These are phyloP conservation scores for Stenodera caucasica DNA, from an alignment of 2,888 invertebrate species.

Conservation along the genomic window DNA sequence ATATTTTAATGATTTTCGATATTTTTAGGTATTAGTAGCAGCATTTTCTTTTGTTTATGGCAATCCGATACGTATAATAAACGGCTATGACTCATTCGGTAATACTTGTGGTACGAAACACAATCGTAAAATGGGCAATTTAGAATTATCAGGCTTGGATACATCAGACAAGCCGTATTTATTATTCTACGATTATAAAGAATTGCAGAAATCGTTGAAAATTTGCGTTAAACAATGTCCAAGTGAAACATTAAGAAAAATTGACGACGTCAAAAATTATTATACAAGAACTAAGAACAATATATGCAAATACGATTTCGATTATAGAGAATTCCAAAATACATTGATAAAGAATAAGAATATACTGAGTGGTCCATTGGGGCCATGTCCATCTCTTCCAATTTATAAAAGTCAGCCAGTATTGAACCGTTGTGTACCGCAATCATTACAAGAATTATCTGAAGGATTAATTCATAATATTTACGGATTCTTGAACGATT, in stretches of 20 bases:
- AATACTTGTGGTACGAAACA: constrained; percentile 87
- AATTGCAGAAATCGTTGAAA: constrained; percentile 76
- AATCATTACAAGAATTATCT: constrained; percentile 67
- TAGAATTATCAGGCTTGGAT: constrained; percentile 78
- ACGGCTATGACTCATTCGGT: constrained; percentile 93
- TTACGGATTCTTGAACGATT: constrained; percentile 81
- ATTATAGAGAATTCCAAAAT: constrained; percentile 59
- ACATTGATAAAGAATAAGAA: constrained; percentile 38
- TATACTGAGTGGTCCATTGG: constrained; percentile 58
- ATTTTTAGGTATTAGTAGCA: constrained; percentile 74
- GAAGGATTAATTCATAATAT: constrained; percentile 69
- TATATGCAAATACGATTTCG: constrained; percentile 75
- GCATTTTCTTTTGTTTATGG: constrained; percentile 88
- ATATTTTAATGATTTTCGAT: constrained; percentile 15
- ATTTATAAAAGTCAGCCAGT: constrained; percentile 77
- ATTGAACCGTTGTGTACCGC: constrained; percentile 86
- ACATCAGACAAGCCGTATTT: constrained; percentile 77
- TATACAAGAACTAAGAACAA: constrained; percentile 72
- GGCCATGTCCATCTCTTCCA: constrained; percentile 80
- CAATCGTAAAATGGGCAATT: constrained; percentile 74
- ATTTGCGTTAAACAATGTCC: constrained; percentile 92
- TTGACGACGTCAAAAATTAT: constrained; percentile 72
- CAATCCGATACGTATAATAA: constrained; percentile 80
- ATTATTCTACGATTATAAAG: constrained; percentile 80
- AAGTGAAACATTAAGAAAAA: constrained; percentile 62